A percentile compares a stretch with the other conserved stretches of the same genome.
Evolutionary conservation across 1,140 invertebrate genomes (phyloP).

Genomic region (Drosophila yakuba): DNA sequence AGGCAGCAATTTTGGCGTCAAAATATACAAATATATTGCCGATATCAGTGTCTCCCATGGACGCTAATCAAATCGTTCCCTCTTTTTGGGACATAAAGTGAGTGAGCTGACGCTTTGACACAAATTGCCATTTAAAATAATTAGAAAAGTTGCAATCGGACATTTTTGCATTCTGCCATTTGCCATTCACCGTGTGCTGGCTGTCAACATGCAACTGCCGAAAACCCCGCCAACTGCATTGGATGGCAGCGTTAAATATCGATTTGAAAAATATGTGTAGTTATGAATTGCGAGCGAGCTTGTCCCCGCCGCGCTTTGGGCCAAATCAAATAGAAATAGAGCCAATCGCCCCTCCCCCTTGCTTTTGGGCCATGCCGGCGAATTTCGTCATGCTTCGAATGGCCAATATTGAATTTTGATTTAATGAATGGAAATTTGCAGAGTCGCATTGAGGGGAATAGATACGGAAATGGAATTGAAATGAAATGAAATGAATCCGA

Average conservation of each 20-base stretch:
- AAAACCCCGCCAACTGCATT: neutral
- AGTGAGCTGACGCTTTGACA: slow-evolving; percentile 67
- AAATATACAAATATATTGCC: slow-evolving; percentile 1
- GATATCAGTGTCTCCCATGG: slow-evolving; percentile 32
- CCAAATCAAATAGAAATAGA: slow-evolving; percentile 78
- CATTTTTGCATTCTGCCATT: slow-evolving; percentile 58
- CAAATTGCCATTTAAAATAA: slow-evolving; percentile 82
- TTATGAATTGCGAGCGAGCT: slow-evolving; percentile 66
- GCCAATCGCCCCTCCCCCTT: slow-evolving; percentile 28
- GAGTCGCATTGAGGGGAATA: slow-evolving; percentile 37
- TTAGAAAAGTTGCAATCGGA: slow-evolving; percentile 76
- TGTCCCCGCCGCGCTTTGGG: slow-evolving; percentile 32
- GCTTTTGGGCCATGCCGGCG: slow-evolving; percentile 19
- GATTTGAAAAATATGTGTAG: slow-evolving; percentile 77
- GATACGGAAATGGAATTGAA: slow-evolving; percentile 39
- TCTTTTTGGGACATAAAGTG: slow-evolving; percentile 43
- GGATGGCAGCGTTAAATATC: slow-evolving; percentile 69
- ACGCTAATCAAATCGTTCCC: slow-evolving; percentile 69
- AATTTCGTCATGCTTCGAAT: slow-evolving; percentile 63
- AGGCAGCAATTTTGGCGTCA: slow-evolving; percentile 3
- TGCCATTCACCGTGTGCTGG: slow-evolving; percentile 57
- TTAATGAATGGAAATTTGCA: slow-evolving; percentile 80
- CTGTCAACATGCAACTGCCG: slow-evolving; percentile 56
- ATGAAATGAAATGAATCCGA: slow-evolving; percentile 51
- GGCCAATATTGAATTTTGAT: slow-evolving; percentile 83